Conservation (phyloP, 2,888 invertebrate genomes). For the Orchesella flavescens region DNA sequence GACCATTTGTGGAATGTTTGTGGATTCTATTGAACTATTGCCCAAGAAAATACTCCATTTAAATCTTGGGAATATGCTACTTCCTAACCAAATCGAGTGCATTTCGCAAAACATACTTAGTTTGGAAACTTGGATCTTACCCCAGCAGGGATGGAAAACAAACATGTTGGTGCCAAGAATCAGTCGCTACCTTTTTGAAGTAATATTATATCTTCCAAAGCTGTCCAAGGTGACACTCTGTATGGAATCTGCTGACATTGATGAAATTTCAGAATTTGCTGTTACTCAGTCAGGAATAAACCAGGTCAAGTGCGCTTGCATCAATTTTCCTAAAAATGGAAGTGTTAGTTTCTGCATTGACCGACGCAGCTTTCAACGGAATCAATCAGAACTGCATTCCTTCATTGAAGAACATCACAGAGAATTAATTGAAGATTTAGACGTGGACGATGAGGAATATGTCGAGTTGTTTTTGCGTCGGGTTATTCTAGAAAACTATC, state of each 20-base stretch:
- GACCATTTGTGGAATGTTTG: conserved; percentile 41
- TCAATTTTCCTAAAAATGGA: conserved; percentile 10
- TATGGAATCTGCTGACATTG: neutral
- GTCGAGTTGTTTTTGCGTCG: conserved; percentile 19
- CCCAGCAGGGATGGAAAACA: conserved; percentile 30
- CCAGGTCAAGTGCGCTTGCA: neutral
- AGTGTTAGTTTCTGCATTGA: conserved; percentile 16
- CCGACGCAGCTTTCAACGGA: neutral
- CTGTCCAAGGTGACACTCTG: neutral
- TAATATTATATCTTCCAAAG: conserved; percentile 30
- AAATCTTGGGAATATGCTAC: conserved; percentile 43
- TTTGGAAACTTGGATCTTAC: conserved; percentile 39
- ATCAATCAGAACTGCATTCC: conserved; percentile 9
- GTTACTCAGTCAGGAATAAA: neutral
- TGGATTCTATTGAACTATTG: conserved; percentile 16
- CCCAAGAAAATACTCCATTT: conserved; percentile 30
- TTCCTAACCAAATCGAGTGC: conserved; percentile 36
- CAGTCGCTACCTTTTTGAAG: conserved; percentile 19
- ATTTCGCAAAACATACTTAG: conserved; percentile 16
- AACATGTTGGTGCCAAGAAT: conserved; percentile 23
- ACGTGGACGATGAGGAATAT: neutral
- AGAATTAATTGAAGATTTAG: conserved; percentile 8
- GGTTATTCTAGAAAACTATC: neutral
- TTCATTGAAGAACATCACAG: conserved; percentile 10
- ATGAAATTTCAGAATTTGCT: conserved; percentile 15